Conservation (phyloP, 2,888 invertebrate species). For the Gymnoscelis rufifasciata region DNA sequence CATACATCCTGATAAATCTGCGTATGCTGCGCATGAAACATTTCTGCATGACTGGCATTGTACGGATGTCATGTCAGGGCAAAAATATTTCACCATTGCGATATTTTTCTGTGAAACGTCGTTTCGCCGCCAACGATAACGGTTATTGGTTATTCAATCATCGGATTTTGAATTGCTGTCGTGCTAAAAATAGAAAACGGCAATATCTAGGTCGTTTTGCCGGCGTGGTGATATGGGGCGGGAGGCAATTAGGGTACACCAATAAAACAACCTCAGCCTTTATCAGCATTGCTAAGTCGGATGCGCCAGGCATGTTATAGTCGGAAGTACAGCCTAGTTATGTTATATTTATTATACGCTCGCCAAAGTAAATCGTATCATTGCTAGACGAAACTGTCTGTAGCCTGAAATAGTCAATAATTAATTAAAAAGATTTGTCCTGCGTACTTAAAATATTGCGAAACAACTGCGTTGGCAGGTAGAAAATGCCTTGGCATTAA, state of each 20-base stretch:
- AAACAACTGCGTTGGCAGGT: too few species aligned
- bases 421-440: too few species aligned
- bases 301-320: slow-evolving; percentile 25
- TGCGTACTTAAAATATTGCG: too few species aligned
- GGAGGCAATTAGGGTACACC: slow-evolving; percentile 67
- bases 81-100: background rate
- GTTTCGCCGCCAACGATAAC: background rate
- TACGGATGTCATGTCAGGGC: background rate
- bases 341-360: slow-evolving; percentile 17
- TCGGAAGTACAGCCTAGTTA: slow-evolving; percentile 14
- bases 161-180: slow-evolving; percentile 6
- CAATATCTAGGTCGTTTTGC: slow-evolving; percentile 56
- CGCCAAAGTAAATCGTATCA: slow-evolving; percentile 12
- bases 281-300: slow-evolving; percentile 42
- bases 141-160: slow-evolving; percentile 11
- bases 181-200: slow-evolving; percentile 23
- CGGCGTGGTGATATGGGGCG: slow-evolving; percentile 57
- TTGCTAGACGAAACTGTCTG: slow-evolving; percentile 10
- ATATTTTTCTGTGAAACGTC: slow-evolving; percentile 1
- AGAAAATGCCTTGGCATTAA: too few species aligned
- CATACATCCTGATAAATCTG: background rate
- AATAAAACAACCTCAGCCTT: slow-evolving; percentile 60
- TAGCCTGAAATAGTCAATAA: slow-evolving; percentile 11
- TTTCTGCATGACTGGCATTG: background rate
- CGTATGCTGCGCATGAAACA: background rate